phyloP scores from a whole-genome alignment of 2,888 invertebrate genomes.

The Dicyrtoma fusca region DNA sequence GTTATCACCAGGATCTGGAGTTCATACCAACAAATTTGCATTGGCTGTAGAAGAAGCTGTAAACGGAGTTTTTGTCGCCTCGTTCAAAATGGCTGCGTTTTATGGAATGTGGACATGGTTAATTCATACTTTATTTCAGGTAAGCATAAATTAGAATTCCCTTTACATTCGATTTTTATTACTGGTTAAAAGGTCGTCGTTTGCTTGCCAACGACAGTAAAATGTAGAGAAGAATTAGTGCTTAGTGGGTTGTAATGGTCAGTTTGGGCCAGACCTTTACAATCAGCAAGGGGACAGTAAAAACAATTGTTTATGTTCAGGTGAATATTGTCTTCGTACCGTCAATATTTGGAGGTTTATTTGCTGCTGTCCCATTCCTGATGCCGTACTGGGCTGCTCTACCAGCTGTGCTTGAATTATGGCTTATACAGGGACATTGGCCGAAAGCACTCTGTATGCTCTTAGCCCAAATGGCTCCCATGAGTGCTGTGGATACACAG shows the following conservation, averaged over 20 bases:
- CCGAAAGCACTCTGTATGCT: constrained; percentile 80
- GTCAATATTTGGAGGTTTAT: constrained; percentile 84
- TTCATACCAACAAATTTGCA: constrained; percentile 67
- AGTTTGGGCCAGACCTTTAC: too few relatives aligned
- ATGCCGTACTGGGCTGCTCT: constrained; percentile 95
- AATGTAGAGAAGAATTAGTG: too few relatives aligned
- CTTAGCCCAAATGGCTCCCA: constrained; percentile 85
- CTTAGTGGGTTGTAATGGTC: too few relatives aligned
- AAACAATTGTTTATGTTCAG: neutral
- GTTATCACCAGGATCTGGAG: constrained; percentile 46
- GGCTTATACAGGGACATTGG: constrained; percentile 86
- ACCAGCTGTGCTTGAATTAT: constrained; percentile 92
- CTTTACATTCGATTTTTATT: too few relatives aligned
- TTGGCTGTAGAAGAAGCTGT: constrained; percentile 83
- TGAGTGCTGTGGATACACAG: constrained; percentile 89
- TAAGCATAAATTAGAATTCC: too few relatives aligned
- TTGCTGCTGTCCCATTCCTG: constrained; percentile 94
- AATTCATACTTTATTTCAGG: constrained; percentile 91
- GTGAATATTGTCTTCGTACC: constrained; percentile 93
- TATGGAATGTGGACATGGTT: constrained; percentile 99
- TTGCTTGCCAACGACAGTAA: too few relatives aligned
- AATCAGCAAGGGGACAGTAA: neutral
- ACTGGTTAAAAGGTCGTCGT: too few relatives aligned
- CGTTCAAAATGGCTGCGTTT: constrained; percentile 94
- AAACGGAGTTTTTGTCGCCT: constrained; percentile 93